Conservation (phyloP, 2,797 vertebrate species). For the Acrocephalus scirpaceus region DNA sequence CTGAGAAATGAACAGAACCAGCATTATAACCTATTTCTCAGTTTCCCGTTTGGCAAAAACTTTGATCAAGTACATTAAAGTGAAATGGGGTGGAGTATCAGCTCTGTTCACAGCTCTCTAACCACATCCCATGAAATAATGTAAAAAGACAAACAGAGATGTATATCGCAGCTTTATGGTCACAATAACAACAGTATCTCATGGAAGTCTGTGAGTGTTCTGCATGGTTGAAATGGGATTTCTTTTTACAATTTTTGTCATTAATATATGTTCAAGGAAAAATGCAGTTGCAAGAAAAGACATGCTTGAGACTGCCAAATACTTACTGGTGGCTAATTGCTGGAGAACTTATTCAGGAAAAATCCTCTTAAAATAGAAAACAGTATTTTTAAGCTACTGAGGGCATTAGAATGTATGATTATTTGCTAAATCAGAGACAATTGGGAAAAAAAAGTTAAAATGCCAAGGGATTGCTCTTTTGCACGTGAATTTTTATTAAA, state of each 20-base stretch:
- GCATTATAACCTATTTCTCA: not conserved
- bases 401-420: conserved; percentile 23
- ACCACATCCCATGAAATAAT: not conserved
- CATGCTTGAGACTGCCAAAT: conserved; percentile 54
- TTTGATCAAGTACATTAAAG: conserved; percentile 4
- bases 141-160: not conserved
- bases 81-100: not conserved
- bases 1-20: not conserved
- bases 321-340: conserved; percentile 63
- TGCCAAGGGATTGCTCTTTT: not conserved
- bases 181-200: conserved; percentile 8
- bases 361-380: conserved; percentile 57
- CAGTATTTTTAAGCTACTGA: conserved; percentile 46
- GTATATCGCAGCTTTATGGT: conserved; percentile 32
- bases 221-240: conserved; percentile 37
- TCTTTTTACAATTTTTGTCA: not conserved
- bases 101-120: not conserved
- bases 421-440: conserved; percentile 9
- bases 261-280: conserved; percentile 10
- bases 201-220: conserved; percentile 10
- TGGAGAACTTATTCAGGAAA: conserved; percentile 58
- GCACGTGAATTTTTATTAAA: not conserved
- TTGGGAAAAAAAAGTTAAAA: not conserved
- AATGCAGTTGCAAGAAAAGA: conserved; percentile 40
- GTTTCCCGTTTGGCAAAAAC: not conserved